A percentile compares a stretch with the other conserved stretches of the same genome.
Evolutionary conservation across 2,113 vertebrate genomes (phyloP).

Genomic region (Daboia siamensis): DNA sequence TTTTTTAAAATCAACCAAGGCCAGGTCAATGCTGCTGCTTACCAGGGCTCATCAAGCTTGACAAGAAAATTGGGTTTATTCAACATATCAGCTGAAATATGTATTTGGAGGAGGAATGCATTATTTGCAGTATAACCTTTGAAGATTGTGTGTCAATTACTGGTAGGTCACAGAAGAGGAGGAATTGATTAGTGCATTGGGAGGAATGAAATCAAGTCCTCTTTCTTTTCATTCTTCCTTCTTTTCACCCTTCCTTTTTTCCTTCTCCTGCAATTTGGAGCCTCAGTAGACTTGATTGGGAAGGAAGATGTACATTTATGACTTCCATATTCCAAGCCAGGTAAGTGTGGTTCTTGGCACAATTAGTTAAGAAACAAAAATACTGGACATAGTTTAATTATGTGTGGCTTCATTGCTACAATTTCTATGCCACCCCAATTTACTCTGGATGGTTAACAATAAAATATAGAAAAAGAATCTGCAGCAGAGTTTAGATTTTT

Average conservation of each 20-base stretch:
- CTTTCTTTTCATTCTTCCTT: conserved; percentile 11
- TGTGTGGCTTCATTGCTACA: background rate
- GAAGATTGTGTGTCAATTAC: conserved; percentile 23
- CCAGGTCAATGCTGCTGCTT: background rate
- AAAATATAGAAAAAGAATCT: background rate
- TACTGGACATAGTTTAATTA: background rate
- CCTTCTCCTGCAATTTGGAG: background rate
- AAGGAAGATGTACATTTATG: background rate
- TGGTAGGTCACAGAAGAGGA: conserved; percentile 60
- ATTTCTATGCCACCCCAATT: background rate
- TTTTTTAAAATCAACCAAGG: background rate
- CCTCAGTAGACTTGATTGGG: background rate
- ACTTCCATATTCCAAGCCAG: background rate
- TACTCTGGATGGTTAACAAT: background rate
- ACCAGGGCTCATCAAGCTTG: background rate
- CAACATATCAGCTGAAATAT: background rate
- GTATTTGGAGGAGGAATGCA: background rate
- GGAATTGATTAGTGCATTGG: conserved; percentile 47
- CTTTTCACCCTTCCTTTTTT: background rate
- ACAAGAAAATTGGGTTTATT: background rate
- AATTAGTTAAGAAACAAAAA: background rate
- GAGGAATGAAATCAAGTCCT: conserved; percentile 48
- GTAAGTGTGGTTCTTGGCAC: background rate
- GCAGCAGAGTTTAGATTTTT: background rate
- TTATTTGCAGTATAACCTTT: background rate